A percentile compares a stretch with the other conserved stretches of the same genome.
Evolutionary conservation across 2,797 vertebrate species (phyloP).

Genomic region (Helostoma temminkii): DNA sequence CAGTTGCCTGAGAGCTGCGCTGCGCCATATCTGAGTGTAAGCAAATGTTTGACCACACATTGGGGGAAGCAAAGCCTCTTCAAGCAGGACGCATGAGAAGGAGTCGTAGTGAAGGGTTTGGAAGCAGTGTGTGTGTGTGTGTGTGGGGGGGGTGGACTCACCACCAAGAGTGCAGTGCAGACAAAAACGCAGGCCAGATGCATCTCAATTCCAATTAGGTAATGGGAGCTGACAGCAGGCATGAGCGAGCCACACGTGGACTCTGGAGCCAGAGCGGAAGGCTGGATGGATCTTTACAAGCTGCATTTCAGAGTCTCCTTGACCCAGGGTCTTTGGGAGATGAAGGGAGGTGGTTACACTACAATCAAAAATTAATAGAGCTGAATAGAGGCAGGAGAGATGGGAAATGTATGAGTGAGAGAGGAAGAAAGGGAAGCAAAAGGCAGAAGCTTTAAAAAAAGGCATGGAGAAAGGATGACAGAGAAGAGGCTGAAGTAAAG

Average conservation of each 20-base stretch:
- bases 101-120: slow-evolving; percentile 28
- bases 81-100: slow-evolving; percentile 41
- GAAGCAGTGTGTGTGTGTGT: not conserved
- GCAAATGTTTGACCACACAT: slow-evolving; percentile 58
- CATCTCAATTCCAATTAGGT: slow-evolving; percentile 87
- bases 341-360: slow-evolving; percentile 50
- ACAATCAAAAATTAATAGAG: slow-evolving; percentile 59
- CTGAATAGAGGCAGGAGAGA: slow-evolving; percentile 13
- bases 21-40: slow-evolving; percentile 38
- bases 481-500: not conserved
- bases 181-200: slow-evolving; percentile 80
- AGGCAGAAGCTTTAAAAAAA: not conserved
- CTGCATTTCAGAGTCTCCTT: slow-evolving; percentile 62
- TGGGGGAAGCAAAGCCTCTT: slow-evolving; percentile 23
- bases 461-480: not conserved
- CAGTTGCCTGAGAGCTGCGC: slow-evolving; percentile 42
- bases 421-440: slow-evolving; percentile 2
- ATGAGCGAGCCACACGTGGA: slow-evolving; percentile 70
- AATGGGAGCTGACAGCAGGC: slow-evolving; percentile 84
- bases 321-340: slow-evolving; percentile 51
- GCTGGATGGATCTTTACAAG: slow-evolving; percentile 55
- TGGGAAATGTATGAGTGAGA: slow-evolving; percentile 3
- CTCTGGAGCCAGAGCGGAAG: slow-evolving; percentile 49
- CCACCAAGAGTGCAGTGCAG: slow-evolving; percentile 63
- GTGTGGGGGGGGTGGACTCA: slow-evolving; percentile 31